Evolutionary conservation across 2,888 invertebrate species (phyloP).

Genomic region (Pandemis corylana): DNA sequence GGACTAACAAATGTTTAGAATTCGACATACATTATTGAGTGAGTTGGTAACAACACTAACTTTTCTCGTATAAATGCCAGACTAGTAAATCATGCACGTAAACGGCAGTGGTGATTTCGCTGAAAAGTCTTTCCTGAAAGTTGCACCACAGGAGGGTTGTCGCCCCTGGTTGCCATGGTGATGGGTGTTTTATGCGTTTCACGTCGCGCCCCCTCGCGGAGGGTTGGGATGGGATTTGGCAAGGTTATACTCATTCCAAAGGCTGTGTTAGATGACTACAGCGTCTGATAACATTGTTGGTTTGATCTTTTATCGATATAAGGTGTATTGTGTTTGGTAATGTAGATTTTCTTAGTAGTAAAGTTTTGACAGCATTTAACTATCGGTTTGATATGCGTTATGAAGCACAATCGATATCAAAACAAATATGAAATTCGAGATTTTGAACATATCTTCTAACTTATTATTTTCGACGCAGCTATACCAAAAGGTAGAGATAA

Average conservation of each 20-base stretch:
- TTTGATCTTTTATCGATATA: constrained; percentile 31
- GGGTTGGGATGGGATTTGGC: constrained; percentile 57
- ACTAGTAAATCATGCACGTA: constrained; percentile 29
- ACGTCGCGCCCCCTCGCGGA: constrained; percentile 60
- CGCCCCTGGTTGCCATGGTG: constrained; percentile 75
- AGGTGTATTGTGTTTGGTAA: neutral
- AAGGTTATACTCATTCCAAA: constrained; percentile 56
- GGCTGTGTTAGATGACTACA: constrained; percentile 39
- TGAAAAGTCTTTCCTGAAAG: constrained; percentile 46
- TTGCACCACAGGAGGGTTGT: constrained; percentile 64
- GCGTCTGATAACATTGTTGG: constrained; percentile 25
- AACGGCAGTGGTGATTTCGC: constrained; percentile 25
- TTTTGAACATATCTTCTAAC: no score
- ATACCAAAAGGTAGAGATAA: no score
- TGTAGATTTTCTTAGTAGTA: neutral
- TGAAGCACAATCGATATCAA: neutral
- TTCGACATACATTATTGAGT: neutral
- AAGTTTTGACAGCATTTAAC: neutral
- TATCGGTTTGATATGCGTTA: no score
- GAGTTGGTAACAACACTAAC: neutral
- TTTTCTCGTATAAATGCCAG: constrained; percentile 6
- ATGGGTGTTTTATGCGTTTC: constrained; percentile 76
- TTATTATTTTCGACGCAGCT: no score
- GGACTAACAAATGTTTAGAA: no score
- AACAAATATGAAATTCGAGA: no score